Percentiles rank a stretch among this genome's conserved stretches.
Evolutionary conservation across 2,113 vertebrate genomes (phyloP).

Genomic region (Salvelinus fontinalis): DNA sequence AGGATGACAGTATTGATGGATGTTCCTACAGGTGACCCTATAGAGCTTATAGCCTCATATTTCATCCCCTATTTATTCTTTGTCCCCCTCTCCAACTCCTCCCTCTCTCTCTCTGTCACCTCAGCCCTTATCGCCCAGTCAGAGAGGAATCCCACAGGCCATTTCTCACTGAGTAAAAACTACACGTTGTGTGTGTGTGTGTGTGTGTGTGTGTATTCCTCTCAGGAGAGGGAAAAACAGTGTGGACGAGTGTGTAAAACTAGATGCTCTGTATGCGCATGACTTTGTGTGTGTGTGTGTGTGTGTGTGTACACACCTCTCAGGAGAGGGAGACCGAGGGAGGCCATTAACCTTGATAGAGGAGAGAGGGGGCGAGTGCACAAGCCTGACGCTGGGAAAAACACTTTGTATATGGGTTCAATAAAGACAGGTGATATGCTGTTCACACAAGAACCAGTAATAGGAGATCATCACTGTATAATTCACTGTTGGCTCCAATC

Average conservation of each 20-base stretch:
- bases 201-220: not conserved
- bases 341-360: constrained; percentile 57
- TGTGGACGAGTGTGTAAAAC: no score
- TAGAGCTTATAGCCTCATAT: not conserved
- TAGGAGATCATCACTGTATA: no score
- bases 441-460: no score
- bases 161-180: constrained; percentile 44
- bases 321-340: constrained; percentile 20
- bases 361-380: not conserved
- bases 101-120: not conserved
- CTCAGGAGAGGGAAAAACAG: constrained; percentile 27
- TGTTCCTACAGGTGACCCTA: not conserved
- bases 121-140: constrained; percentile 43
- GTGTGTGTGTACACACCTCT: not conserved
- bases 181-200: constrained; percentile 1
- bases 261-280: not conserved
- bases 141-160: constrained; percentile 44
- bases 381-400: not conserved
- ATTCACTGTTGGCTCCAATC: no score
- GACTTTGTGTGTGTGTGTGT: not conserved
- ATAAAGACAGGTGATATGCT: no score
- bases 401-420: not conserved
- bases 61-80: not conserved
- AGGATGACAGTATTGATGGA: not conserved
- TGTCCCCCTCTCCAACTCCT: not conserved